Evolutionary conservation across 2,888 invertebrate genomes (phyloP).

Genomic region (Empis livida): DNA sequence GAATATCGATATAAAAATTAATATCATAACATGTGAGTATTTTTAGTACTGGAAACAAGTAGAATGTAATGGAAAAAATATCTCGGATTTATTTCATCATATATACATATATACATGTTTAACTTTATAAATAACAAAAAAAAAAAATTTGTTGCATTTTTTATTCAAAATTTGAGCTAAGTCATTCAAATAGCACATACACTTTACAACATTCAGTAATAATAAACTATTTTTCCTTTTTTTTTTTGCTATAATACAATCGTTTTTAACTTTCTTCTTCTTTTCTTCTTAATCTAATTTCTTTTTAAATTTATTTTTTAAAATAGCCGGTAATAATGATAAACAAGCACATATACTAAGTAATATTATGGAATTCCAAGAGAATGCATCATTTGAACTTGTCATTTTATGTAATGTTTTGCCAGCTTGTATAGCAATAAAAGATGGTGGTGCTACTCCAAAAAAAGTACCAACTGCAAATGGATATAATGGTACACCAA

Average conservation of each 20-base stretch:
- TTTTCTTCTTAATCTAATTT: constrained; percentile 51
- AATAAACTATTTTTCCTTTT: too few species aligned
- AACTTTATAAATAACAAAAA: too few species aligned
- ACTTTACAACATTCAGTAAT: too few species aligned
- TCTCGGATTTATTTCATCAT: too few species aligned
- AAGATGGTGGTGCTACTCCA: constrained; percentile 92
- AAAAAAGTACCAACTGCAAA: constrained; percentile 95
- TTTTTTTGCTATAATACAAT: not conserved
- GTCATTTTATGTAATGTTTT: constrained; percentile 89
- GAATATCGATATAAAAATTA: too few species aligned
- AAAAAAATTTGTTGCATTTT: too few species aligned
- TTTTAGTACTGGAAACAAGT: too few species aligned
- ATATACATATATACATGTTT: too few species aligned
- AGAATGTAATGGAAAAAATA: too few species aligned
- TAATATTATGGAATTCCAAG: constrained; percentile 71
- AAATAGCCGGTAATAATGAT: constrained; percentile 76
- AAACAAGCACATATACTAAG: constrained; percentile 67
- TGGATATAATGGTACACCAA: constrained; percentile 84
- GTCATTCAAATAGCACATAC: too few species aligned
- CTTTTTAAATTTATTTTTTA: constrained; percentile 64
- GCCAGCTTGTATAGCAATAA: constrained; percentile 95
- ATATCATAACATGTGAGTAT: too few species aligned
- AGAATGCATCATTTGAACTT: constrained; percentile 75
- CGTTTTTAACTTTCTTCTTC: not conserved
- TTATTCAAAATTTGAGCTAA: too few species aligned